Evolutionary conservation across 1,140 invertebrate genomes (phyloP).

Genomic region (Sminthurides bifidus): DNA sequence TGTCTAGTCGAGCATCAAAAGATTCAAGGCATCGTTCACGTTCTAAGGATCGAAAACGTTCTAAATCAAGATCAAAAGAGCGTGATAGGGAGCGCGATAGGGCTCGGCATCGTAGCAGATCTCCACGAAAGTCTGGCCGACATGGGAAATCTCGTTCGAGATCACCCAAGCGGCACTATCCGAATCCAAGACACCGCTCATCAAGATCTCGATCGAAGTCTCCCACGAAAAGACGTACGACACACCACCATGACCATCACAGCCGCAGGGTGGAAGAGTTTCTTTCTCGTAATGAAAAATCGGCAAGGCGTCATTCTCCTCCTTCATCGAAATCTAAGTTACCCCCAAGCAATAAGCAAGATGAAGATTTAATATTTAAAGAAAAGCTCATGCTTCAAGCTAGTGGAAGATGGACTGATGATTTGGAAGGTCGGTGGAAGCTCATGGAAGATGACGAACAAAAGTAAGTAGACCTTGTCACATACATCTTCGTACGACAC

Average conservation of each 20-base stretch:
- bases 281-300: conserved; percentile 13
- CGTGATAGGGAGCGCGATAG: too few relatives aligned
- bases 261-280: conserved; percentile 16
- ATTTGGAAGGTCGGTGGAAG: conserved; percentile 19
- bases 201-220: neutral
- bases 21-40: too few relatives aligned
- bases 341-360: neutral
- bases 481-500: neutral
- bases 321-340: neutral
- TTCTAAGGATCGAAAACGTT: too few relatives aligned
- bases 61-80: too few relatives aligned
- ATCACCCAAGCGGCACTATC: neutral
- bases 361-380: conserved; percentile 14
- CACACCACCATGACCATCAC: neutral
- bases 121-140: neutral
- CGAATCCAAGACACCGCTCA: neutral
- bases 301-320: neutral
- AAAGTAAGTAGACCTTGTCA: conserved; percentile 5
- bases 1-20: too few relatives aligned
- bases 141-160: conserved; percentile 3
- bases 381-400: conserved; percentile 13
- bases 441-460: conserved; percentile 19
- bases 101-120: too few relatives aligned
- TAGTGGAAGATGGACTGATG: conserved; percentile 21
- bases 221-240: neutral